phyloP scores from a whole-genome alignment of 2,113 vertebrate genomes.

The Myxocyprinus asiaticus region DNA sequence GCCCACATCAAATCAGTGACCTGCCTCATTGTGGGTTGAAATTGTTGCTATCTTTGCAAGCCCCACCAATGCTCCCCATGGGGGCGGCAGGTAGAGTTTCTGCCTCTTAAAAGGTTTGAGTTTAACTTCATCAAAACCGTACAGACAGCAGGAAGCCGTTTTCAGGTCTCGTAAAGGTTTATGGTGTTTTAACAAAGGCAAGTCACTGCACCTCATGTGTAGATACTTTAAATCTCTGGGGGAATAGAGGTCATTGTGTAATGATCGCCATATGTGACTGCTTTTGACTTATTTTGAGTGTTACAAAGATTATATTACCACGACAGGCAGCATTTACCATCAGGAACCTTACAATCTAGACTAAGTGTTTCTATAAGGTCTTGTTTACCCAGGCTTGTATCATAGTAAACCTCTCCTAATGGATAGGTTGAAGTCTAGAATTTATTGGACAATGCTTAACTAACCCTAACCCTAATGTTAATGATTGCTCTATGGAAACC shows the following conservation, averaged over 20 bases:
- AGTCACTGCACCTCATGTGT: conserved; percentile 62
- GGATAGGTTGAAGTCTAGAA: background rate
- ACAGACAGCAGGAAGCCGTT: conserved; percentile 58
- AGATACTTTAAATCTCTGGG: conserved; percentile 60
- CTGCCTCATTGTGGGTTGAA: conserved; percentile 28
- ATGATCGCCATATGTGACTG: conserved; percentile 59
- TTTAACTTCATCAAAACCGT: conserved; percentile 68
- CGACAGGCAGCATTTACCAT: background rate
- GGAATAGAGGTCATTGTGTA: conserved; percentile 54
- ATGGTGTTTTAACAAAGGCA: conserved; percentile 39
- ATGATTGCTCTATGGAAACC: too few species aligned
- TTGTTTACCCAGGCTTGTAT: background rate
- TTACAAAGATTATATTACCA: background rate
- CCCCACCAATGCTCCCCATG: background rate
- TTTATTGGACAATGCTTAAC: too few species aligned
- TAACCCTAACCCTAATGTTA: too few species aligned
- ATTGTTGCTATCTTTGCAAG: conserved; percentile 58
- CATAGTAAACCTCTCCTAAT: conserved; percentile 11
- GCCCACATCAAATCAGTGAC: conserved; percentile 62
- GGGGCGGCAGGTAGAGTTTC: conserved; percentile 64
- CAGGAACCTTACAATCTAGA: background rate
- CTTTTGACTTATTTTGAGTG: conserved; percentile 10
- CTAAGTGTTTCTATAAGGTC: conserved; percentile 14
- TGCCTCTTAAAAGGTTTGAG: conserved; percentile 63
- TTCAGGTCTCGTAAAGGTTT: conserved; percentile 56